Evolutionary conservation across 2,797 vertebrate genomes (phyloP).

Genomic region (Odontamblyopus rebecca): DNA sequence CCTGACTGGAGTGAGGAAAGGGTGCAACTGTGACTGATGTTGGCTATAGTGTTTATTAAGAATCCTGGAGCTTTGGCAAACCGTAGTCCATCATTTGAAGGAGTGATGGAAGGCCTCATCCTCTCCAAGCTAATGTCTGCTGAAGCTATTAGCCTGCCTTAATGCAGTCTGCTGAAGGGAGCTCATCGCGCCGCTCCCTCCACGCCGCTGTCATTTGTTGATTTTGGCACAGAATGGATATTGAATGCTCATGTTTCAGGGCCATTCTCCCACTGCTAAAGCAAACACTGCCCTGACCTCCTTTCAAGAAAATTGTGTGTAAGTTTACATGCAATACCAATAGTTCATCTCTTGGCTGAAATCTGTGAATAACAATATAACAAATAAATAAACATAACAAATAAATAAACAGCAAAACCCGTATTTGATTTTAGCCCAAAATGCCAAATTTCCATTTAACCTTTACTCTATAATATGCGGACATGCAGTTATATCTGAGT

Average conservation of each 20-base stretch:
- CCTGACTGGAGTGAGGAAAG: constrained; percentile 13
- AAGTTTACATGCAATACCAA: neutral
- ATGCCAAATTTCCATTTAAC: neutral
- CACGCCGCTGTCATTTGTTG: constrained; percentile 39
- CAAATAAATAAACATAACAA: too few relatives aligned
- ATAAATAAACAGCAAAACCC: neutral
- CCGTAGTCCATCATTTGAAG: constrained; percentile 33
- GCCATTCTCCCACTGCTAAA: neutral
- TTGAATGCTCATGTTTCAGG: constrained; percentile 34
- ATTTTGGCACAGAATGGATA: constrained; percentile 37
- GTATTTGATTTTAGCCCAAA: neutral
- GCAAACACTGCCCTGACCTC: constrained; percentile 9
- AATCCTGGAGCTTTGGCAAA: constrained; percentile 26
- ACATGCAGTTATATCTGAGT: neutral
- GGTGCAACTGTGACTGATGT: constrained; percentile 47
- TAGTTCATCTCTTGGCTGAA: neutral
- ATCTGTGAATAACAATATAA: neutral
- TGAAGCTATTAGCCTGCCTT: constrained; percentile 62
- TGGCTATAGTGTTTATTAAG: constrained; percentile 47
- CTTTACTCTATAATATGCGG: neutral
- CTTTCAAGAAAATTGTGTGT: constrained; percentile 1
- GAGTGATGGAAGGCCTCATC: constrained; percentile 45
- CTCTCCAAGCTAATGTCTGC: constrained; percentile 54
- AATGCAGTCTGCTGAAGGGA: constrained; percentile 59
- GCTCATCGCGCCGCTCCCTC: constrained; percentile 28